Conservation (phyloP, 2,113 vertebrate species). For the Ictidomys tridecemlineatus region DNA sequence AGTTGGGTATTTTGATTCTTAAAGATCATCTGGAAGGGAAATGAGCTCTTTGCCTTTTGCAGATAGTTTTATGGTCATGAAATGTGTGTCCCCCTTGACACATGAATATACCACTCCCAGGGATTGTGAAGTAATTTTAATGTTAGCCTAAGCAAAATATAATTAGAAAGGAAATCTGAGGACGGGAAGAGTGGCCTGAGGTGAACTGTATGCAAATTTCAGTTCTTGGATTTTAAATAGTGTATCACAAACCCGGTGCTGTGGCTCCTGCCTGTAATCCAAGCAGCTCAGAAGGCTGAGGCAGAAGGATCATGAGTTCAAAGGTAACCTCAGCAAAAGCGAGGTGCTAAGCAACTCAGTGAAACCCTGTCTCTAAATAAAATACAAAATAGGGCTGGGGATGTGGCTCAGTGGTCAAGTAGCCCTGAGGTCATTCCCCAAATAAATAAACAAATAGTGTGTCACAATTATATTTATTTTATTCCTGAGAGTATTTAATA, state of each 20-base stretch:
- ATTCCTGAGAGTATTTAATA: constrained; percentile 39
- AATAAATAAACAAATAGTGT: background rate
- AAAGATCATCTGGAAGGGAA: background rate
- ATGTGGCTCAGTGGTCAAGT: too few species aligned
- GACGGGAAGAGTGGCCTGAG: background rate
- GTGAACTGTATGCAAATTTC: background rate
- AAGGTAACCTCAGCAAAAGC: too few species aligned
- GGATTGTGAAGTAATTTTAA: constrained; percentile 52
- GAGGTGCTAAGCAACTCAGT: too few species aligned
- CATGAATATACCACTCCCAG: background rate
- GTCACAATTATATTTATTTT: constrained; percentile 20
- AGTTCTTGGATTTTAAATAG: constrained; percentile 34
- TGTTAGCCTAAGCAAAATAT: constrained; percentile 56
- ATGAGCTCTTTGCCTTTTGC: constrained; percentile 42
- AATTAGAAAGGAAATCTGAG: constrained; percentile 60
- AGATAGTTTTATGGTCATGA: constrained; percentile 51
- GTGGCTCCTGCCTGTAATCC: too few species aligned
- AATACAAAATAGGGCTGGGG: too few species aligned
- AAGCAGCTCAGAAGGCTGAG: too few species aligned
- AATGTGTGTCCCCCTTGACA: constrained; percentile 40
- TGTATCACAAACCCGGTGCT: background rate
- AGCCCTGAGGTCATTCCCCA: too few species aligned
- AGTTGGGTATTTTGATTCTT: constrained; percentile 33
- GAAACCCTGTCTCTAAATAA: too few species aligned
- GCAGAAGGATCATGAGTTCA: too few species aligned